Conservation (phyloP, 1,140 invertebrate genomes). For the Drosophila parabipectinata region DNA sequence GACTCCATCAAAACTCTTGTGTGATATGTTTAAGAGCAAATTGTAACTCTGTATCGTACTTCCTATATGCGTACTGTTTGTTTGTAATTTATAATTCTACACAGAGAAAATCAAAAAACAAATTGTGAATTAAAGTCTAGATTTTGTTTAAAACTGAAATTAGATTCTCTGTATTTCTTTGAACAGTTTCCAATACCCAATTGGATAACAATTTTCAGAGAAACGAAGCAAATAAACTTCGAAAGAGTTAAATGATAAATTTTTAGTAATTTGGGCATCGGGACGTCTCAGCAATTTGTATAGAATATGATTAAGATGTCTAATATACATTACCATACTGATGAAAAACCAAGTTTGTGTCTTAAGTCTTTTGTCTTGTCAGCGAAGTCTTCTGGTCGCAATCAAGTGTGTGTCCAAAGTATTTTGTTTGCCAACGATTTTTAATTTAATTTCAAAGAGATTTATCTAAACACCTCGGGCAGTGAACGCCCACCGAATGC, state of each 20-base stretch:
- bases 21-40: conserved; percentile 76
- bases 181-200: not conserved
- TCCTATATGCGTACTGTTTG: conserved; percentile 65
- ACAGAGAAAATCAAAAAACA: conserved; percentile 39
- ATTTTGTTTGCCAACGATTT: conserved; percentile 18
- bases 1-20: conserved; percentile 74
- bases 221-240: conserved; percentile 69
- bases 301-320: conserved; percentile 40
- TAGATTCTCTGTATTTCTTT: conserved; percentile 11
- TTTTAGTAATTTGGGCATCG: conserved; percentile 50
- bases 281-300: conserved; percentile 68
- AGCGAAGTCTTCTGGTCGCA: not conserved
- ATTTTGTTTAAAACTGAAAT: conserved; percentile 10
- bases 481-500: conserved; percentile 52
- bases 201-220: conserved; percentile 26
- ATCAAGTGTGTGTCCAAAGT: conserved; percentile 27
- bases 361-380: conserved; percentile 30
- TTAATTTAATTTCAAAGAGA: conserved; percentile 68
- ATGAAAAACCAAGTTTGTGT: conserved; percentile 40
- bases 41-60: conserved; percentile 53
- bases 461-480: conserved; percentile 72
- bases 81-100: conserved; percentile 66
- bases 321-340: conserved; percentile 44
- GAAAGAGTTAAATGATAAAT: conserved; percentile 47
- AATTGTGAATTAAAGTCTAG: conserved; percentile 7